These are phyloP conservation scores for Aromia moschata DNA, from an alignment of 2,888 invertebrate genomes.

Conservation along the genomic window DNA sequence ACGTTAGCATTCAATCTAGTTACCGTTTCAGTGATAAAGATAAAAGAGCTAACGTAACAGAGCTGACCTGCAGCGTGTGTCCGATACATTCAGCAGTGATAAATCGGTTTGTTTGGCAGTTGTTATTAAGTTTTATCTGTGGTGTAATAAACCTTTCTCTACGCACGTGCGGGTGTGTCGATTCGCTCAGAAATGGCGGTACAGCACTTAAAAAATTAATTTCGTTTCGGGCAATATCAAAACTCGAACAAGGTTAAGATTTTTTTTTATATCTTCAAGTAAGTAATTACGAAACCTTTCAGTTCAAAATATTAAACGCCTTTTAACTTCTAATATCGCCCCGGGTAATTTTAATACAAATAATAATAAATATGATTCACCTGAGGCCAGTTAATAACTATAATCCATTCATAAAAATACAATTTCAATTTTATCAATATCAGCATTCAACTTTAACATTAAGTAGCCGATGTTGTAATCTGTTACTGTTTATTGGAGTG, in stretches of 20 bases:
- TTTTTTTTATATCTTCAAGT: conserved; percentile 40
- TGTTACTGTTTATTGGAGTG: conserved; percentile 1
- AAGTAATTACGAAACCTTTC: conserved; percentile 37
- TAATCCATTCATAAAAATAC: conserved; percentile 21
- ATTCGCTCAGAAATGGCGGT: conserved; percentile 13
- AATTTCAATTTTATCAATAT: neutral
- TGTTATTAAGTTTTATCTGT: conserved; percentile 38
- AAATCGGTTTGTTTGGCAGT: conserved; percentile 38
- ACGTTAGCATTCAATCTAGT: conserved; percentile 30
- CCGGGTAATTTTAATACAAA: conserved; percentile 12
- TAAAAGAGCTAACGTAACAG: conserved; percentile 35
- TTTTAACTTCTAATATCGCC: conserved; percentile 10
- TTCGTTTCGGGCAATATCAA: conserved; percentile 43
- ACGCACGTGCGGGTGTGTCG: conserved; percentile 42
- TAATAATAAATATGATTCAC: conserved; percentile 21
- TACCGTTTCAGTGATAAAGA: conserved; percentile 39
- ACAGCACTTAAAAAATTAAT: conserved; percentile 24
- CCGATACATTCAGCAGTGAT: conserved; percentile 28
- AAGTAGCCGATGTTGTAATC: neutral
- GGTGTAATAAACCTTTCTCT: conserved; percentile 41
- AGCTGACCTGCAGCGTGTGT: conserved; percentile 22
- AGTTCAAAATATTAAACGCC: conserved; percentile 33
- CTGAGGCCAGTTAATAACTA: conserved; percentile 7
- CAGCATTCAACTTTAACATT: conserved; percentile 4
- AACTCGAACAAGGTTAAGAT: conserved; percentile 46